These are phyloP conservation scores for Mnemiopsis leidyi DNA, from an alignment of 37 sponge, comb jelly and placozoan genomes.

Conservation along the genomic window DNA sequence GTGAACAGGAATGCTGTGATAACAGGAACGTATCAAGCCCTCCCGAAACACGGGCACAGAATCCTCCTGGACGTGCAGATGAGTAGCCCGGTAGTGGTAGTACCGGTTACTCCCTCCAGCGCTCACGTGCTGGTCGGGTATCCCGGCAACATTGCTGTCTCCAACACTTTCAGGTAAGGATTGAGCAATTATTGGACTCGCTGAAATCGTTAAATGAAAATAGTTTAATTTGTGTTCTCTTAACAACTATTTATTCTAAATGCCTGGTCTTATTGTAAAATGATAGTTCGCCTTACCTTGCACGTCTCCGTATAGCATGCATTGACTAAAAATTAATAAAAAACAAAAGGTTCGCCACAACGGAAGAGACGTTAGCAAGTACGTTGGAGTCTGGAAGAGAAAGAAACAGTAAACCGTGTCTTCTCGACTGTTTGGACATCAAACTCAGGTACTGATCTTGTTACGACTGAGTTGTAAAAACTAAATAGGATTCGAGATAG, in stretches of 20 bases:
- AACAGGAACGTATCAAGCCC: conserved; percentile 12
- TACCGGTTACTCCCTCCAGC: conserved; percentile 86
- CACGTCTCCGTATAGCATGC: too few relatives aligned
- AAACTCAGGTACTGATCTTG: conserved; percentile 56
- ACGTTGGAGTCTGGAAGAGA: conserved; percentile 49
- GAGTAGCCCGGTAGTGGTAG: conserved; percentile 81
- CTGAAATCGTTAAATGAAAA: too few relatives aligned
- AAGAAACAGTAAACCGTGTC: conserved; percentile 4
- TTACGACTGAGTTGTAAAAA: too few relatives aligned
- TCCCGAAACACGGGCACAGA: conserved; percentile 63
- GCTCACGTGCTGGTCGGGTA: conserved; percentile 87
- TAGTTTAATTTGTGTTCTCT: too few relatives aligned
- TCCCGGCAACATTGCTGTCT: conserved; percentile 78
- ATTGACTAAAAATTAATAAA: too few relatives aligned
- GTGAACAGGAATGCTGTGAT: conserved; percentile 2
- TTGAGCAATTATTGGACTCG: too few relatives aligned
- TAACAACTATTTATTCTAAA: neutral
- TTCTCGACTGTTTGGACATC: conserved; percentile 39
- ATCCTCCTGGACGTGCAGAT: conserved; percentile 83
- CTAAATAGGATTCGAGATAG: too few relatives aligned
- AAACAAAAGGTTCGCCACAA: conserved; percentile 19
- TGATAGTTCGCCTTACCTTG: too few relatives aligned
- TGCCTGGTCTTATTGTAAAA: neutral
- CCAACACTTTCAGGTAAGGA: conserved; percentile 76
- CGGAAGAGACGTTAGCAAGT: conserved; percentile 3